phyloP scores from a whole-genome alignment of 2,888 invertebrate genomes.

The Protophormia terraenovae region DNA sequence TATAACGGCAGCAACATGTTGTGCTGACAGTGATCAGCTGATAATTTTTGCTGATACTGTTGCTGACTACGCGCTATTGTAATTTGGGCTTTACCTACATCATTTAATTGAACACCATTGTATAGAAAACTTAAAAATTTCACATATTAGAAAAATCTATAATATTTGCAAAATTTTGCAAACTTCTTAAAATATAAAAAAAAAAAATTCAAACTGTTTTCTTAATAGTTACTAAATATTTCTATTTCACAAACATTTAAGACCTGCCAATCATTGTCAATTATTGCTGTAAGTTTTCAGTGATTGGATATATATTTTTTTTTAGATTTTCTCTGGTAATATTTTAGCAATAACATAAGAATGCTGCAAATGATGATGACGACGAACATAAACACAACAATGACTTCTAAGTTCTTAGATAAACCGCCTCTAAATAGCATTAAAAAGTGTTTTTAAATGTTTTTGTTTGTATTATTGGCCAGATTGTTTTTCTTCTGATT shows the following conservation, averaged over 20 bases:
- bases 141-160: too few species aligned
- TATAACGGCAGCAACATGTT: too few species aligned
- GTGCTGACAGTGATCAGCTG: too few species aligned
- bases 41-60: too few species aligned
- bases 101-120: too few species aligned
- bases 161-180: too few species aligned
- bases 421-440: background rate
- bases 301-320: background rate
- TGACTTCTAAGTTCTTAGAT: background rate
- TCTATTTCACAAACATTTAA: slow-evolving; percentile 9
- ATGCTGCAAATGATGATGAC: background rate
- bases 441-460: background rate
- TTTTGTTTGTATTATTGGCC: background rate
- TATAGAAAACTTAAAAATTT: too few species aligned
- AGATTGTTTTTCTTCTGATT: background rate
- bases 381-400: background rate
- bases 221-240: too few species aligned
- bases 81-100: too few species aligned
- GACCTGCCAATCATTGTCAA: slow-evolving; percentile 25
- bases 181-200: too few species aligned
- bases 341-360: background rate
- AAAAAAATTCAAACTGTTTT: too few species aligned
- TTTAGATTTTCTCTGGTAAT: background rate
- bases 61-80: too few species aligned
- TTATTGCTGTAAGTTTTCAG: background rate